Conservation (phyloP, 2,797 vertebrate species). For the Siniperca undulata region DNA sequence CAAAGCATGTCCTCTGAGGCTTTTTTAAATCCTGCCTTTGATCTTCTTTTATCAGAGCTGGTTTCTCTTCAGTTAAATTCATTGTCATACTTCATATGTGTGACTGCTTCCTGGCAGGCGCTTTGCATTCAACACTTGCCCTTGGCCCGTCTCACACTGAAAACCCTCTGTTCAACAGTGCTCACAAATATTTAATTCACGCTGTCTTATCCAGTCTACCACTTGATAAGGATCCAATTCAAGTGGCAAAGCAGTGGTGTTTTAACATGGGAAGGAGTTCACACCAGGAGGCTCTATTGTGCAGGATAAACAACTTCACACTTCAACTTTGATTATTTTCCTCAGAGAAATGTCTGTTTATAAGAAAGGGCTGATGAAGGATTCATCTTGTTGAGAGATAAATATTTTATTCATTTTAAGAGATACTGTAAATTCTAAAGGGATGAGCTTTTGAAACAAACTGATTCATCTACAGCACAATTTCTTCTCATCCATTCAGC, state of each 20-base stretch:
- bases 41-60: constrained; percentile 69
- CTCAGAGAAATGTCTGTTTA: constrained; percentile 30
- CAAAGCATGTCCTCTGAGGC: constrained; percentile 75
- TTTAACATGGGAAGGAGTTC: constrained; percentile 44
- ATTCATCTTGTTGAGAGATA: constrained; percentile 45
- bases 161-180: constrained; percentile 58
- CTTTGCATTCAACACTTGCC: constrained; percentile 70
- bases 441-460: constrained; percentile 32
- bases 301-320: constrained; percentile 54
- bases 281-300: constrained; percentile 49
- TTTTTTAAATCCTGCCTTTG: constrained; percentile 74
- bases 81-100: constrained; percentile 74
- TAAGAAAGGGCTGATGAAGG: constrained; percentile 21
- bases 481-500: constrained; percentile 30
- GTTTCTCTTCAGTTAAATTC: constrained; percentile 63
- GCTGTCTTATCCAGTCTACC: constrained; percentile 64
- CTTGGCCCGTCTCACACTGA: constrained; percentile 61
- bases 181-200: constrained; percentile 72
- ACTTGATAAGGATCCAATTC: constrained; percentile 65
- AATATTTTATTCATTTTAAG: constrained; percentile 57
- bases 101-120: constrained; percentile 69
- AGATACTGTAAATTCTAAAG: constrained; percentile 38
- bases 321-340: constrained; percentile 35
- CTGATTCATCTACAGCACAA: constrained; percentile 33
- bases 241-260: constrained; percentile 43